These are phyloP conservation scores for Pseudomyrmex pallidus DNA, from an alignment of 1,140 invertebrate genomes.

Conservation along the genomic window DNA sequence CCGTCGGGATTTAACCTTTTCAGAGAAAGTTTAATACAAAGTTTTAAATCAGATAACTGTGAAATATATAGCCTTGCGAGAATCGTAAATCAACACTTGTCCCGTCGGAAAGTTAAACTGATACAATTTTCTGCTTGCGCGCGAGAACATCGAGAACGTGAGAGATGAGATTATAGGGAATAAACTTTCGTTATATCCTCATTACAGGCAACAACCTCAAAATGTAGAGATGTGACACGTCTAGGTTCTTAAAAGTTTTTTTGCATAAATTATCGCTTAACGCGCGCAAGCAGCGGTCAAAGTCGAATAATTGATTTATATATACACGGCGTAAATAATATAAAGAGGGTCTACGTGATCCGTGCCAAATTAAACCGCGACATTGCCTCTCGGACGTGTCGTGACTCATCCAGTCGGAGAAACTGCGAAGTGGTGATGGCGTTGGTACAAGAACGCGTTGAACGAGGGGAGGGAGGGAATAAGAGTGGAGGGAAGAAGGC, in stretches of 20 bases:
- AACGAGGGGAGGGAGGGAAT: neutral
- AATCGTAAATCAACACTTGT: constrained; percentile 57
- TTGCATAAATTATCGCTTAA: constrained; percentile 37
- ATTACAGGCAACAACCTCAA: neutral
- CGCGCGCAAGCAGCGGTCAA: neutral
- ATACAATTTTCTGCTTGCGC: constrained; percentile 34
- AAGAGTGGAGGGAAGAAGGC: constrained; percentile 27
- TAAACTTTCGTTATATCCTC: neutral
- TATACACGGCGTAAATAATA: constrained; percentile 49
- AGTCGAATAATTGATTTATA: constrained; percentile 63
- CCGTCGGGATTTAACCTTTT: constrained; percentile 51
- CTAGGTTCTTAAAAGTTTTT: constrained; percentile 12
- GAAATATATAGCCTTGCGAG: constrained; percentile 55
- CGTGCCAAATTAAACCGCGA: constrained; percentile 47
- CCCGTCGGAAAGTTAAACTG: constrained; percentile 45
- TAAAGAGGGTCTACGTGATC: constrained; percentile 2
- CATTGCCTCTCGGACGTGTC: constrained; percentile 26
- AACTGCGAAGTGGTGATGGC: constrained; percentile 27
- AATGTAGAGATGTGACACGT: neutral
- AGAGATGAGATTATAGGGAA: neutral
- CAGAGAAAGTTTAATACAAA: constrained; percentile 57
- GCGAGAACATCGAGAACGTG: neutral
- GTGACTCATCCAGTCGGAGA: constrained; percentile 55
- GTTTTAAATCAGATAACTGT: constrained; percentile 61
- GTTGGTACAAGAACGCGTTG: neutral